A percentile compares a stretch with the other conserved stretches of the same genome.
Evolutionary conservation across 1,140 invertebrate genomes (phyloP).

Genomic region (Drosophila busckii): DNA sequence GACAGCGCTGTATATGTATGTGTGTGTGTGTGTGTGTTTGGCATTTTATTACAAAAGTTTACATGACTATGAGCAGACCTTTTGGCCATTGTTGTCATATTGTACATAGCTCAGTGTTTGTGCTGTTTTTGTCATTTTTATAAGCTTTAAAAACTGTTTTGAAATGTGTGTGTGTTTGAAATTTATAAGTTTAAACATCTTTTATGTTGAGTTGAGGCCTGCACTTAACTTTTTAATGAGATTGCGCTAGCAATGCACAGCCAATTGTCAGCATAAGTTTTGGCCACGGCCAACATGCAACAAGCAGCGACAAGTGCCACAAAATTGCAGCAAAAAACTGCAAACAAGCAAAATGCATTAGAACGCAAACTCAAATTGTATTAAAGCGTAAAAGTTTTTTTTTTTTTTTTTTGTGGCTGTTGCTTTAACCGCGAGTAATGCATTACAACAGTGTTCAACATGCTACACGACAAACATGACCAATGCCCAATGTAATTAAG

Average conservation of each 20-base stretch:
- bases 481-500: slow-evolving; percentile 64
- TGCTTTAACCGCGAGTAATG: slow-evolving; percentile 64
- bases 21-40: slow-evolving; percentile 48
- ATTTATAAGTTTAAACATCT: slow-evolving; percentile 34
- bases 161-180: slow-evolving; percentile 31
- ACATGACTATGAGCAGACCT: slow-evolving; percentile 56
- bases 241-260: slow-evolving; percentile 8
- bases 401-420: slow-evolving; percentile 21
- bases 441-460: slow-evolving; percentile 55
- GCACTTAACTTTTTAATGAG: slow-evolving; percentile 31
- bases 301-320: slow-evolving; percentile 4
- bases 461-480: slow-evolving; percentile 24
- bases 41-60: slow-evolving; percentile 74
- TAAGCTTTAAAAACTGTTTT: slow-evolving; percentile 49
- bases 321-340: slow-evolving; percentile 1
- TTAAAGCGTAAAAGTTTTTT: slow-evolving; percentile 60
- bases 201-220: slow-evolving; percentile 13
- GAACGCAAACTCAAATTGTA: slow-evolving; percentile 54
- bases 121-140: slow-evolving; percentile 62
- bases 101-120: slow-evolving; percentile 3
- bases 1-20: slow-evolving; percentile 17
- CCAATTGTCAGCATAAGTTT: slow-evolving; percentile 36
- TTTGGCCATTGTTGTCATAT: slow-evolving; percentile 28
- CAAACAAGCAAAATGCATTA: slow-evolving; percentile 72
- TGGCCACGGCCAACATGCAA: slow-evolving; percentile 13